These are phyloP conservation scores for Chelon labrosus DNA, from an alignment of 2,797 vertebrate genomes.

Conservation along the genomic window DNA sequence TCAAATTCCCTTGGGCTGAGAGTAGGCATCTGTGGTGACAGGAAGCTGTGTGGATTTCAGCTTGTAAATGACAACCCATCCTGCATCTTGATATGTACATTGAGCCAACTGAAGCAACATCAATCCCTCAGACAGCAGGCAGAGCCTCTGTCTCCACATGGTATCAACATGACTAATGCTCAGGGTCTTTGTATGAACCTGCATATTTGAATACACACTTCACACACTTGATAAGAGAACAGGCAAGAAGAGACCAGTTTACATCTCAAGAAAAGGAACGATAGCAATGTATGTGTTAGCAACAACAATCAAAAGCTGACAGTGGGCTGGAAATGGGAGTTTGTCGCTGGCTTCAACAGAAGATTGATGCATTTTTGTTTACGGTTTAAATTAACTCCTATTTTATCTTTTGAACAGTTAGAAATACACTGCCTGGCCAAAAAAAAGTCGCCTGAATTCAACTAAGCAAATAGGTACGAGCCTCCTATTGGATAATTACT, in stretches of 20 bases:
- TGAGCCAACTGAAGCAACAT: conserved; percentile 19
- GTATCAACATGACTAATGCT: neutral
- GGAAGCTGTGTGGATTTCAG: conserved; percentile 34
- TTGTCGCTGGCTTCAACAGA: neutral
- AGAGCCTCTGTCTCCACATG: neutral
- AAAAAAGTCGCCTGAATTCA: too few species aligned
- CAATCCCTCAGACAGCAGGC: conserved; percentile 4
- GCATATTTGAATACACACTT: conserved; percentile 1
- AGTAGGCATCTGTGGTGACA: conserved; percentile 31
- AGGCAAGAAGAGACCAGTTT: neutral
- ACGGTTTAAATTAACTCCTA: too few species aligned
- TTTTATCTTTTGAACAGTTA: too few species aligned
- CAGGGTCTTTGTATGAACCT: neutral
- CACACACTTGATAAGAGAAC: neutral
- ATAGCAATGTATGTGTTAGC: conserved; percentile 2
- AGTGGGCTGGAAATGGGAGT: neutral
- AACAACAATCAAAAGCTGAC: neutral
- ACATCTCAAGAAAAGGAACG: neutral
- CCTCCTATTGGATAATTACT: too few species aligned
- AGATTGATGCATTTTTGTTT: too few species aligned
- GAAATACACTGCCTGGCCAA: too few species aligned
- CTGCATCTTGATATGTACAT: conserved; percentile 11
- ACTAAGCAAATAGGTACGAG: too few species aligned
- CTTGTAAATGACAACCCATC: conserved; percentile 18
- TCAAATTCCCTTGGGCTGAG: conserved; percentile 54